Percentiles rank a stretch among this genome's conserved stretches.
phyloP scores from a whole-genome alignment of 1,140 invertebrate species.

The Sitophilus oryzae region DNA sequence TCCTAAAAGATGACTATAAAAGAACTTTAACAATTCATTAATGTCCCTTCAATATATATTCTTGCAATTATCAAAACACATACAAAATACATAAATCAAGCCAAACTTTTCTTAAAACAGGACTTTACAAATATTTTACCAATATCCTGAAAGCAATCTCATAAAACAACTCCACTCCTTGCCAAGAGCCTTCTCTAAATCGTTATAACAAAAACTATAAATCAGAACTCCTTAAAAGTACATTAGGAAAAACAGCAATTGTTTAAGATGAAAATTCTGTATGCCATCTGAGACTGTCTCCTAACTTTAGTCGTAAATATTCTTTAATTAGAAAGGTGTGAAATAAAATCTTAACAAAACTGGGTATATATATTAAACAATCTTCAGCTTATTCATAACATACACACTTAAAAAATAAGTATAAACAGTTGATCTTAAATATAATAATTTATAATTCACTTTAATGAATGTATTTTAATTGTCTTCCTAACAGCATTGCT shows the following conservation, averaged over 20 bases:
- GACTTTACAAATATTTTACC: no score
- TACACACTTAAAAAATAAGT: neutral
- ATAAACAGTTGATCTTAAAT: no score
- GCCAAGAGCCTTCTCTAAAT: neutral
- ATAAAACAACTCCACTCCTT: neutral
- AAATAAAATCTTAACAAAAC: no score
- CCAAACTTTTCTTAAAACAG: no score
- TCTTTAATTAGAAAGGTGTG: no score
- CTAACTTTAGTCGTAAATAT: neutral
- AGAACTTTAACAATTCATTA: no score
- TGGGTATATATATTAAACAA: neutral
- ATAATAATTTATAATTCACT: no score
- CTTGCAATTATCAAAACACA: no score
- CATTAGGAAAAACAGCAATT: neutral
- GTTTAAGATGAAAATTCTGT: neutral
- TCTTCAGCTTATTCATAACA: neutral
- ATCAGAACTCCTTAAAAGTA: neutral
- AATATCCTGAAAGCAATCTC: neutral
- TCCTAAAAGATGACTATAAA: no score
- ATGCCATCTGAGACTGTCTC: neutral
- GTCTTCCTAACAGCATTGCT: conserved; percentile 83
- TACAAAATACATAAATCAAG: no score
- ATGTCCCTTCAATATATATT: no score
- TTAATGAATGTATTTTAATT: conserved; percentile 51
- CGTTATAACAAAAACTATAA: neutral